These are phyloP conservation scores for Butorides virescens DNA, from an alignment of 2,113 vertebrate species.

Conservation along the genomic window DNA sequence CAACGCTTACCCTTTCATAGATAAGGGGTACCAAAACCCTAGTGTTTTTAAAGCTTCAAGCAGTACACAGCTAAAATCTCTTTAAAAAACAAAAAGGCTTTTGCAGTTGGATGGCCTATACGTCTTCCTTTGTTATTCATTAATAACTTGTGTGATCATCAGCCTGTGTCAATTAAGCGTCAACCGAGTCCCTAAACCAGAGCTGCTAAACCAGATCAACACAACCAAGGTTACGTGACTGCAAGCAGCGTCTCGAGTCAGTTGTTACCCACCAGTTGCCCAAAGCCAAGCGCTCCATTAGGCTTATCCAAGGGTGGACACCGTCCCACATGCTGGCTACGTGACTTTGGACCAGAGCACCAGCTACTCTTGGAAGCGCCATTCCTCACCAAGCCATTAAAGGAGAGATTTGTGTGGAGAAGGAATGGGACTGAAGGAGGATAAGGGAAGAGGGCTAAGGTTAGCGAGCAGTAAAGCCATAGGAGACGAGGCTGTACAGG, in stretches of 20 bases:
- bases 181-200: neutral
- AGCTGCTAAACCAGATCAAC: neutral
- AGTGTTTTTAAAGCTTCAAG: neutral
- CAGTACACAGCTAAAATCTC: neutral
- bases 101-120: neutral
- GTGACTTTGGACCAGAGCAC: neutral
- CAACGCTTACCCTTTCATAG: neutral
- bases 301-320: neutral
- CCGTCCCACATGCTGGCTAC: rapidly evolving
- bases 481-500: neutral
- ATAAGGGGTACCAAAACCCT: neutral
- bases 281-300: neutral
- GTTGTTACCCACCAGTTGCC: neutral
- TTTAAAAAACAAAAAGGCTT: neutral
- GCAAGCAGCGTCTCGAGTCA: neutral
- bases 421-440: neutral
- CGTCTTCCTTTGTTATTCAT: neutral
- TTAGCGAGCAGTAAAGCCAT: neutral
- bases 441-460: neutral
- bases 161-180: neutral
- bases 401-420: neutral
- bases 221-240: neutral
- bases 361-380: neutral
- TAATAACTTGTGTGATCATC: neutral
- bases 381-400: neutral